These are phyloP conservation scores for Hydractinia echinata DNA, from an alignment of 30 jellyfish, hydroid and myxozoan species.

Conservation along the genomic window DNA sequence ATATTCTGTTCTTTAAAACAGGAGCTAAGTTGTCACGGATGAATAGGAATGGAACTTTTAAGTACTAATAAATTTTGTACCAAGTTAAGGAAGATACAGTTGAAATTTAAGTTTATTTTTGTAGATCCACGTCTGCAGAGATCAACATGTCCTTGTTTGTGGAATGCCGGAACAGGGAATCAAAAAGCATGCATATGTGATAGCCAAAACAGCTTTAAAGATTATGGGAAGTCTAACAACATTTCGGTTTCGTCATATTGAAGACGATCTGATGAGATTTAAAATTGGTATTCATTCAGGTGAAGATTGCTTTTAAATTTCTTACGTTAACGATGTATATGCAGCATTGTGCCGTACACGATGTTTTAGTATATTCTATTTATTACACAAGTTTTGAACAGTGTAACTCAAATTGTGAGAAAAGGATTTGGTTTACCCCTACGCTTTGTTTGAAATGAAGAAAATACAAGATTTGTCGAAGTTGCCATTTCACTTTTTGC, in stretches of 20 bases:
- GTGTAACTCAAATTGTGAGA: too few species aligned
- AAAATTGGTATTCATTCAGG: constrained; percentile 74
- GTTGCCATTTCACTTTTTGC: too few species aligned
- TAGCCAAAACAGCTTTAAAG: constrained; percentile 66
- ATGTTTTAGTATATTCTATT: too few species aligned
- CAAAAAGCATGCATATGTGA: constrained; percentile 47
- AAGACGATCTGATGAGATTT: constrained; percentile 37
- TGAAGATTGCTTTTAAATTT: constrained; percentile 16
- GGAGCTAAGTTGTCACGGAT: not conserved
- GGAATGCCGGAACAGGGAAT: constrained; percentile 71
- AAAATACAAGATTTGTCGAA: too few species aligned
- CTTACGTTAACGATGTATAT: not conserved
- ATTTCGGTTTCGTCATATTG: constrained; percentile 61
- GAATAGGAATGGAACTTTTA: too few species aligned
- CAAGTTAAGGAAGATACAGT: too few species aligned
- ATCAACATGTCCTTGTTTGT: constrained; percentile 56
- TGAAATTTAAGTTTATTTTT: not conserved
- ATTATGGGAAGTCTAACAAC: constrained; percentile 52
- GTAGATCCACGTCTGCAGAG: constrained; percentile 62
- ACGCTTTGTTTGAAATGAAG: too few species aligned
- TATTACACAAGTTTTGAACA: too few species aligned
- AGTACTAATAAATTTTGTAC: too few species aligned
- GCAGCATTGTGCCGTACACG: too few species aligned
- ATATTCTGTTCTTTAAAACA: too few species aligned
- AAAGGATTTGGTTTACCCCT: too few species aligned